Conservation (phyloP, 2,113 vertebrate genomes). For the Herpetotheres cachinnans region DNA sequence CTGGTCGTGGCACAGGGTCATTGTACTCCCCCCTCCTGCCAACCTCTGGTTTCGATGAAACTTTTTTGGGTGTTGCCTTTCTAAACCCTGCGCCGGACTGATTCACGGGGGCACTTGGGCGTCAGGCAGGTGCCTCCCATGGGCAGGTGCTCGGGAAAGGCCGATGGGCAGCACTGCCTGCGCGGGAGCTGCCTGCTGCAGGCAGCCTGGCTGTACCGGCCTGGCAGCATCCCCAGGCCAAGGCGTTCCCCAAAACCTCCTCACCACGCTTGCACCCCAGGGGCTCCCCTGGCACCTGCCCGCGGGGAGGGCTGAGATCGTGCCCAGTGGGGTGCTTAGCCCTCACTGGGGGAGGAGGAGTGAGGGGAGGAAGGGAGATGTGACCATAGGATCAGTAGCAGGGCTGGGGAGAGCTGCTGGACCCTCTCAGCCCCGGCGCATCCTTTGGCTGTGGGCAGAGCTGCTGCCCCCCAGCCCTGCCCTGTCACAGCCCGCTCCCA, state of each 20-base stretch:
- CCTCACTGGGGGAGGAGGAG: not conserved
- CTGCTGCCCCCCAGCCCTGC: too few relatives aligned
- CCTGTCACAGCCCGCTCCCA: fast-evolving
- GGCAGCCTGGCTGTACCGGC: not conserved
- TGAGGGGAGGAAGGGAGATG: not conserved
- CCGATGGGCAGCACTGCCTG: not conserved
- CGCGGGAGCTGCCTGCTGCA: not conserved
- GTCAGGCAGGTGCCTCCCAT: not conserved
- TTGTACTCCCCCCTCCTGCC: not conserved
- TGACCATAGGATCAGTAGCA: not conserved
- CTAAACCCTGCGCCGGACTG: not conserved
- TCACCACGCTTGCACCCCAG: not conserved
- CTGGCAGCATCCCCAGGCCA: not conserved
- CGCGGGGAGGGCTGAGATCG: fast-evolving
- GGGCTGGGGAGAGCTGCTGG: not conserved
- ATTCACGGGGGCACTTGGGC: fast-evolving
- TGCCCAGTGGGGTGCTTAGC: not conserved
- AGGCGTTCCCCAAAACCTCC: not conserved
- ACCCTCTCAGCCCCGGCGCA: too few relatives aligned
- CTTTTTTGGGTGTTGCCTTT: not conserved
- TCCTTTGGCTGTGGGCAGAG: not conserved
- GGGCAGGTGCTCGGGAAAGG: not conserved
- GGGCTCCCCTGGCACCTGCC: not conserved
- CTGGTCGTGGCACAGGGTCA: fast-evolving
- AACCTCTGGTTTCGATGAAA: fast-evolving